Conservation (phyloP, 2,113 vertebrate species). For the human region DNA sequence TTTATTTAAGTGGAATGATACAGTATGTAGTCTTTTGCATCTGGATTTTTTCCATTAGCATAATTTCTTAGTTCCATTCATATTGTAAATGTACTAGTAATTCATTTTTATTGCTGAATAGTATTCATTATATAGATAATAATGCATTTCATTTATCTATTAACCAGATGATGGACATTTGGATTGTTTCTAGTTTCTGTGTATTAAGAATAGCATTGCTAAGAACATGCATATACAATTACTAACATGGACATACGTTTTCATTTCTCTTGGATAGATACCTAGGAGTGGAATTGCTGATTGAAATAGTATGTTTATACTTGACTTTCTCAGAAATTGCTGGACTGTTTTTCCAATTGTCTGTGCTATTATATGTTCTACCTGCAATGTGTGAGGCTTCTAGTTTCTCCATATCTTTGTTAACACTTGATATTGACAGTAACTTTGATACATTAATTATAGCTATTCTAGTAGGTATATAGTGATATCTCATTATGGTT, state of each 20-base stretch:
- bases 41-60: not conserved
- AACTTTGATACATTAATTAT: not conserved
- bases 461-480: not conserved
- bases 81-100: not conserved
- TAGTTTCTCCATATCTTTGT: not conserved
- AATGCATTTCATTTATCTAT: not conserved
- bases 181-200: not conserved
- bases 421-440: not conserved
- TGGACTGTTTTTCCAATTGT: not conserved
- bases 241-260: not conserved
- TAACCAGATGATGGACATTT: not conserved
- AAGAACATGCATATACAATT: not conserved
- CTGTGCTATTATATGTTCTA: not conserved
- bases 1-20: not conserved
- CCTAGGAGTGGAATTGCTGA: not conserved
- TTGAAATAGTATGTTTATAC: not conserved
- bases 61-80: not conserved
- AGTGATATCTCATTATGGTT: not conserved
- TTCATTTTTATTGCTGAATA: not conserved
- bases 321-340: not conserved
- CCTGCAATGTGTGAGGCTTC: not conserved
- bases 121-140: not conserved
- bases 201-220: not conserved
- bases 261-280: constrained; percentile 27
- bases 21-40: not conserved